These are phyloP conservation scores for Xiphorhynchus elegans DNA, from an alignment of 2,113 vertebrate genomes.

Conservation along the genomic window DNA sequence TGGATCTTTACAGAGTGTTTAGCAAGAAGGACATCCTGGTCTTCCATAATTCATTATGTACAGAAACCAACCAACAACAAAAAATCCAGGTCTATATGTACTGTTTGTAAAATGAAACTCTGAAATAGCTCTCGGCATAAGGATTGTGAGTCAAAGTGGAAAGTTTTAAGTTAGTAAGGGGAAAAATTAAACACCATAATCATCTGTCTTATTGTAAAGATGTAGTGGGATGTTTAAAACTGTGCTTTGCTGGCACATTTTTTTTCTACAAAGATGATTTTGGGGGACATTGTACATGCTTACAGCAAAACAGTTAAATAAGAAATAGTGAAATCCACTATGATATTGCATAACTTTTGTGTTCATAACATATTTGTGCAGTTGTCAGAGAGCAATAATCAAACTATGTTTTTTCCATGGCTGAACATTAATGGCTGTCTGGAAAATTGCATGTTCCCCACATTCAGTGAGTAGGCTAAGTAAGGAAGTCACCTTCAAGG, in stretches of 20 bases:
- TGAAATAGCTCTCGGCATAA: not conserved
- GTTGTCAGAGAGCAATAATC: not conserved
- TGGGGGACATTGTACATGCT: not conserved
- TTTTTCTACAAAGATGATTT: not conserved
- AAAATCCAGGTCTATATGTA: not conserved
- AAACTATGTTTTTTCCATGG: not conserved
- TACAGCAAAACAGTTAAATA: not conserved
- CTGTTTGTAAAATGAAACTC: not conserved
- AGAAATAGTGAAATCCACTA: constrained; percentile 15
- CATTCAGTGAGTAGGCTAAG: not conserved
- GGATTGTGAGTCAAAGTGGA: not conserved
- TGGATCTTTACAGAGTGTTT: not conserved
- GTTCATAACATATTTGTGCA: not conserved
- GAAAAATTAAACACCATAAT: not conserved
- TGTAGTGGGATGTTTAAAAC: not conserved
- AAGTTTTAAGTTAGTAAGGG: not conserved
- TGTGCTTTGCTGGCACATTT: not conserved
- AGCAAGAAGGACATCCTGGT: not conserved
- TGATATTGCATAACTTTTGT: not conserved
- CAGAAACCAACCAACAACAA: not conserved
- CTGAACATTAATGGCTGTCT: not conserved
- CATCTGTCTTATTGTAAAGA: not conserved
- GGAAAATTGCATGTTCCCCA: not conserved
- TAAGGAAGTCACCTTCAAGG: not conserved
- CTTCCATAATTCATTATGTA: not conserved